phyloP scores from a whole-genome alignment of 2,888 invertebrate genomes.

The Neria commutata region DNA sequence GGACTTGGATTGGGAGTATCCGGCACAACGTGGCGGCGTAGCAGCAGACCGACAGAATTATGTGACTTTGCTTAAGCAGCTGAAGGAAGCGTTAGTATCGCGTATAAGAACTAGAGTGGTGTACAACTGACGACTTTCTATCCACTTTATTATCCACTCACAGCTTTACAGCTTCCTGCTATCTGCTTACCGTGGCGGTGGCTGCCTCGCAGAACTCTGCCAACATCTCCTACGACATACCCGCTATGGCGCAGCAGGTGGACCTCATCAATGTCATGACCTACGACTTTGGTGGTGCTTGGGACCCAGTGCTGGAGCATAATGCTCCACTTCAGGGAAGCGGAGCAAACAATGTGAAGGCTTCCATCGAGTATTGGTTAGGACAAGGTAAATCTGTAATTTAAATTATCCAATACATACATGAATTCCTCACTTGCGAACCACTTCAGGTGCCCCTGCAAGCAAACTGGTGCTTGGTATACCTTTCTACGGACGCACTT shows the following conservation, averaged over 20 bases:
- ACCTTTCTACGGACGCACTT: constrained; percentile 85
- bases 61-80: constrained; percentile 37
- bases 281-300: constrained; percentile 43
- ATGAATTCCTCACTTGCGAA: neutral
- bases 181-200: constrained; percentile 71
- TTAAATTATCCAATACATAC: neutral
- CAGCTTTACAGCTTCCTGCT: constrained; percentile 24
- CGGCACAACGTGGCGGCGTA: constrained; percentile 63
- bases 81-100: constrained; percentile 63
- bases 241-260: constrained; percentile 40
- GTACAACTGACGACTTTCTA: constrained; percentile 29
- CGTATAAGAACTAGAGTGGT: constrained; percentile 32
- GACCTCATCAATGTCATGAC: constrained; percentile 44
- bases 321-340: constrained; percentile 45
- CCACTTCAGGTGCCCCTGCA: constrained; percentile 63
- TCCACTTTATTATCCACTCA: constrained; percentile 20
- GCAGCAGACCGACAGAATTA: constrained; percentile 79
- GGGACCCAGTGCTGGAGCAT: constrained; percentile 38
- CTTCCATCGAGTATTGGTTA: constrained; percentile 86
- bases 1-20: constrained; percentile 93
- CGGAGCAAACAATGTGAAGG: constrained; percentile 80
- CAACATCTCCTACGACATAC: constrained; percentile 33
- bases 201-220: constrained; percentile 37
- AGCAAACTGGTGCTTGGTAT: constrained; percentile 85
- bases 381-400: constrained; percentile 65